A percentile compares a stretch with the other conserved stretches of the same genome.
phyloP scores from a whole-genome alignment of 2,888 invertebrate species.

The Caenorhabditis sp. region DNA sequence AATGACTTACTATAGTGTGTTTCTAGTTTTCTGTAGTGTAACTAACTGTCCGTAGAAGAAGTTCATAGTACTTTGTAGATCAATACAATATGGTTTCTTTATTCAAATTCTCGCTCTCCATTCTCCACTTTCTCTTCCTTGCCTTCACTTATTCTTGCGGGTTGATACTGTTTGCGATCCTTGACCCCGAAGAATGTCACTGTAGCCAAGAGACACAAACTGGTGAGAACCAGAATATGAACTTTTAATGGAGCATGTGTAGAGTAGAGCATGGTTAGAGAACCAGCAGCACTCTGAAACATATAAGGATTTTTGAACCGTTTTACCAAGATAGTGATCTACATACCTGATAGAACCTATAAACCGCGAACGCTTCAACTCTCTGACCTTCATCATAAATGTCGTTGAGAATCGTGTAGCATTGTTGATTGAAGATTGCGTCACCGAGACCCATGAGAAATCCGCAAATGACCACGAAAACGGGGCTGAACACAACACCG shows the following conservation, averaged over 20 bases:
- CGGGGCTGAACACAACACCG: not conserved
- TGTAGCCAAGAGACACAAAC: slow-evolving; percentile 32
- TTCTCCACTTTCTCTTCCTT: not conserved
- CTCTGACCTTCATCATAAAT: slow-evolving; percentile 43
- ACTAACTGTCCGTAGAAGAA: too few species aligned
- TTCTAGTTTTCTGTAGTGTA: not conserved
- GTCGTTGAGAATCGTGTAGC: slow-evolving; percentile 60
- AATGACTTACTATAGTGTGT: not conserved
- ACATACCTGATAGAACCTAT: slow-evolving; percentile 53
- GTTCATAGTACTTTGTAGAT: too few species aligned
- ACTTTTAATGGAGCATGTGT: slow-evolving; percentile 9
- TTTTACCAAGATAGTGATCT: too few species aligned
- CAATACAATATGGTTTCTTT: not conserved
- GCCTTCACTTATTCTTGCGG: too few species aligned
- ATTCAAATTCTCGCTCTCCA: not conserved
- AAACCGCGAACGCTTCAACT: slow-evolving; percentile 60
- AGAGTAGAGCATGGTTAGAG: slow-evolving; percentile 42
- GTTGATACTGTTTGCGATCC: too few species aligned
- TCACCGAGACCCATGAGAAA: slow-evolving; percentile 53
- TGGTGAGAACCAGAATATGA: slow-evolving; percentile 26
- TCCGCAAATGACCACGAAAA: slow-evolving; percentile 33
- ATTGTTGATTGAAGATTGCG: slow-evolving; percentile 55
- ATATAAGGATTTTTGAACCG: not conserved
- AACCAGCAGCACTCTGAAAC: slow-evolving; percentile 50
- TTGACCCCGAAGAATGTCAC: slow-evolving; percentile 46